Percentiles rank a stretch among this genome's conserved stretches.
phyloP scores from a whole-genome alignment of 2,797 vertebrate genomes.

The Spinibarbus caldwelli region DNA sequence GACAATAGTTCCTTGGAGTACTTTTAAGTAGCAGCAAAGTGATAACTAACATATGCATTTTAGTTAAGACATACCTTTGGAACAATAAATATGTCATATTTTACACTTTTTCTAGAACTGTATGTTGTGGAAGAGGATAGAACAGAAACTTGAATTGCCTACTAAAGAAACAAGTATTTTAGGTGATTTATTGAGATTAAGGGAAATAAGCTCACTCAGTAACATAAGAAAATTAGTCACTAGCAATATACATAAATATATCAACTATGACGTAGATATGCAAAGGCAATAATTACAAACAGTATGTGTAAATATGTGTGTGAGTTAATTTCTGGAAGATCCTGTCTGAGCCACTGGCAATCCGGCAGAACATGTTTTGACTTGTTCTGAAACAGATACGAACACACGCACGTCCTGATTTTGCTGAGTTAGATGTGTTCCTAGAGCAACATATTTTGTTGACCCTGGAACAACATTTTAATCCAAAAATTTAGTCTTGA shows the following conservation, averaged over 20 bases:
- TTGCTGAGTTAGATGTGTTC: too few species aligned
- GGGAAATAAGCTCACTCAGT: background rate
- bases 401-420: background rate
- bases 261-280: background rate
- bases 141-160: background rate
- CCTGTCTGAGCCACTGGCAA: slow-evolving; percentile 30
- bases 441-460: too few species aligned
- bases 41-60: background rate
- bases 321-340: slow-evolving; percentile 7
- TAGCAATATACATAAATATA: background rate
- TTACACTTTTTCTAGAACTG: background rate
- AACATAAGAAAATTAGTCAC: background rate
- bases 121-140: background rate
- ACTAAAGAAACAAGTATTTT: background rate
- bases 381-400: slow-evolving; percentile 38
- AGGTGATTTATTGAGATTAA: background rate
- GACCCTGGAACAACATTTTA: too few species aligned
- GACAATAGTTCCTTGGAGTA: background rate
- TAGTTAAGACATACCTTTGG: background rate
- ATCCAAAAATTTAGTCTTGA: too few species aligned
- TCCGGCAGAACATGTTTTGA: slow-evolving; percentile 32
- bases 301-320: background rate
- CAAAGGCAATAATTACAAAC: background rate
- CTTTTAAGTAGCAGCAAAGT: background rate
- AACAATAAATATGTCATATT: background rate